Evolutionary conservation across 1,140 invertebrate genomes (phyloP).

Genomic region (Cherax destructor): DNA sequence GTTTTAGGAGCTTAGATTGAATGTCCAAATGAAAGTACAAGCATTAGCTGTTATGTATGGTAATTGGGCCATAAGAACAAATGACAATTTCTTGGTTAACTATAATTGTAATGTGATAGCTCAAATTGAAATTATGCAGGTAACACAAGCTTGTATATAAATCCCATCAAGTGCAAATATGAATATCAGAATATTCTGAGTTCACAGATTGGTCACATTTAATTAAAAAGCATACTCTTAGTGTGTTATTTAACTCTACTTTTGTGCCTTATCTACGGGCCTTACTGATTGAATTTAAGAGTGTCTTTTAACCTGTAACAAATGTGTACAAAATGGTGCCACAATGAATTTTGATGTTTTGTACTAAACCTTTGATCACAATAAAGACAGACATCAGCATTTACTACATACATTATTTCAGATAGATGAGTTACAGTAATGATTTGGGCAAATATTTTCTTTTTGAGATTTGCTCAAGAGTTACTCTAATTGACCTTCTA

Average conservation of each 20-base stretch:
- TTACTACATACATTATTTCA: conserved; percentile 4
- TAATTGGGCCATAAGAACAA: neutral
- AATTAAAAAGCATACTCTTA: too few relatives aligned
- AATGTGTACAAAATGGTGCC: conserved; percentile 64
- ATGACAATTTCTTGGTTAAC: neutral
- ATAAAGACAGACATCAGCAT: conserved; percentile 26
- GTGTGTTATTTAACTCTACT: neutral
- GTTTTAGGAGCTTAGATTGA: neutral
- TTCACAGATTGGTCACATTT: neutral
- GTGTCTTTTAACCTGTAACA: conserved; percentile 33
- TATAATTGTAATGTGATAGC: neutral
- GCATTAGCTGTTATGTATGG: neutral
- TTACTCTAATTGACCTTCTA: neutral
- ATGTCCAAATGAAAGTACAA: neutral
- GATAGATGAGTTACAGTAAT: conserved; percentile 14
- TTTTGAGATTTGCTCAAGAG: neutral
- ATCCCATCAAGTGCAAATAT: neutral
- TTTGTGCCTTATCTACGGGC: neutral
- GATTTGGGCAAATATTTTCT: neutral
- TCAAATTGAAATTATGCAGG: neutral
- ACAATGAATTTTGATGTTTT: conserved; percentile 36
- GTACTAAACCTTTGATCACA: conserved; percentile 33
- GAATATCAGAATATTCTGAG: neutral
- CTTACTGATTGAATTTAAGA: neutral
- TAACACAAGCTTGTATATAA: neutral